phyloP scores from a whole-genome alignment of 1,140 invertebrate genomes.

The Zaprionus davidi region DNA sequence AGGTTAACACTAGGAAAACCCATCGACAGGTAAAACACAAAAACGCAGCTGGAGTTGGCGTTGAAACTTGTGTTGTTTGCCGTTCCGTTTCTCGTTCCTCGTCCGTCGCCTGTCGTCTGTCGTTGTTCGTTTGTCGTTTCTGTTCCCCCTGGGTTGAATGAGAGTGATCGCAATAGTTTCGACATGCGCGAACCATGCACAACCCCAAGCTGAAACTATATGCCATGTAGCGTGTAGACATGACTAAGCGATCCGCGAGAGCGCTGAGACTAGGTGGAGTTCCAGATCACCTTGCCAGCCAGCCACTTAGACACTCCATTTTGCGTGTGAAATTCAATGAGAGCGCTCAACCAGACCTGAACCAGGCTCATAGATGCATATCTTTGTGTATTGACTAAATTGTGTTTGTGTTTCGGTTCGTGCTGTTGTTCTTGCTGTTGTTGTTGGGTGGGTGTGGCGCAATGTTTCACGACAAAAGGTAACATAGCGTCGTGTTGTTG shows the following conservation, averaged over 20 bases:
- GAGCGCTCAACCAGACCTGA: constrained; percentile 35
- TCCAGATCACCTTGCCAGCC: constrained; percentile 64
- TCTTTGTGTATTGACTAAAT: constrained; percentile 74
- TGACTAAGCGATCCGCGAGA: constrained; percentile 51
- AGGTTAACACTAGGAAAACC: constrained; percentile 9
- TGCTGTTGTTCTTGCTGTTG: constrained; percentile 2
- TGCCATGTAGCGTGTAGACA: constrained; percentile 17
- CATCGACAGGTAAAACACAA: constrained; percentile 39
- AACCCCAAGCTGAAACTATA: constrained; percentile 1
- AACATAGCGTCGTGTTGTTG: constrained; percentile 46
- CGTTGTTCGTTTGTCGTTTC: background rate
- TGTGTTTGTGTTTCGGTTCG: constrained; percentile 39
- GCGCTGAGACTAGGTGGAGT: constrained; percentile 44
- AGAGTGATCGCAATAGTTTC: constrained; percentile 43
- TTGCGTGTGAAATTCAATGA: constrained; percentile 82
- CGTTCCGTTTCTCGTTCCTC: background rate
- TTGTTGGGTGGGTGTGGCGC: constrained; percentile 66
- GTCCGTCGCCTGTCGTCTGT: background rate
- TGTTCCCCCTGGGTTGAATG: background rate
- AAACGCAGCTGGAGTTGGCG: constrained; percentile 65
- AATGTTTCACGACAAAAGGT: constrained; percentile 72
- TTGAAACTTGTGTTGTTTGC: constrained; percentile 56
- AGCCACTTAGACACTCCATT: constrained; percentile 60
- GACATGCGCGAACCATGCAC: background rate
- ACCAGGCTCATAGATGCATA: constrained; percentile 60